These are phyloP conservation scores for Pseudomugil tenellus DNA, from an alignment of 2,797 vertebrate genomes.

Conservation along the genomic window DNA sequence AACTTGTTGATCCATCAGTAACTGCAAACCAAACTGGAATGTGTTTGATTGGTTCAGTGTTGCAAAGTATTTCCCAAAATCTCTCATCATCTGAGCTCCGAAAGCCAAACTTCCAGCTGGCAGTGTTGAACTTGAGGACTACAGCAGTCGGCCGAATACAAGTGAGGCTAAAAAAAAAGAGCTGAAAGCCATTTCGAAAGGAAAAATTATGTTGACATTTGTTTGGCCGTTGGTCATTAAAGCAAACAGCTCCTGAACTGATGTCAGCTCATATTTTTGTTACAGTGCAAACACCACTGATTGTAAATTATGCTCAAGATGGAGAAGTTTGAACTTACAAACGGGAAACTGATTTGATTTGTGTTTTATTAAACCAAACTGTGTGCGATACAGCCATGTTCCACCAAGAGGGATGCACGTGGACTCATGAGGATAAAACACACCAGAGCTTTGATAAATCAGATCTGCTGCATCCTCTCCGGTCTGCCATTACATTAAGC, in stretches of 20 bases:
- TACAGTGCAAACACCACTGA: not conserved
- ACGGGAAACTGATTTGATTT: no score
- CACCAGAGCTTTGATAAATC: not conserved
- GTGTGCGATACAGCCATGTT: no score
- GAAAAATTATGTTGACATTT: conserved; percentile 4
- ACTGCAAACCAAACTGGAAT: conserved; percentile 2
- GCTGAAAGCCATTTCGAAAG: conserved; percentile 9
- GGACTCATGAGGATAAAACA: not conserved
- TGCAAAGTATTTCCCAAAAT: conserved; percentile 8
- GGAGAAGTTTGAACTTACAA: no score
- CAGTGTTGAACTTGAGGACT: not conserved
- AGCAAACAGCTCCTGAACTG: not conserved
- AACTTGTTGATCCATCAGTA: not conserved
- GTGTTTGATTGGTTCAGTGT: conserved; percentile 7
- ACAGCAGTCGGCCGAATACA: not conserved
- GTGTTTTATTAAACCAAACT: no score
- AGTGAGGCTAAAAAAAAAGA: conserved; percentile 11
- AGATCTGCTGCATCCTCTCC: not conserved
- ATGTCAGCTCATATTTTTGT: not conserved
- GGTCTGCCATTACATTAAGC: not conserved
- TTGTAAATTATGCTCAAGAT: not conserved
- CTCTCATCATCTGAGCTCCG: no score
- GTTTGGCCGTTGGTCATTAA: not conserved
- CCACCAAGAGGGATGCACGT: not conserved
- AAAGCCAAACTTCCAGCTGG: no score